Percentiles rank a stretch among this genome's conserved stretches.
Conservation (phyloP, 2,797 vertebrate genomes). For the Phataginus tetradactyla region DNA sequence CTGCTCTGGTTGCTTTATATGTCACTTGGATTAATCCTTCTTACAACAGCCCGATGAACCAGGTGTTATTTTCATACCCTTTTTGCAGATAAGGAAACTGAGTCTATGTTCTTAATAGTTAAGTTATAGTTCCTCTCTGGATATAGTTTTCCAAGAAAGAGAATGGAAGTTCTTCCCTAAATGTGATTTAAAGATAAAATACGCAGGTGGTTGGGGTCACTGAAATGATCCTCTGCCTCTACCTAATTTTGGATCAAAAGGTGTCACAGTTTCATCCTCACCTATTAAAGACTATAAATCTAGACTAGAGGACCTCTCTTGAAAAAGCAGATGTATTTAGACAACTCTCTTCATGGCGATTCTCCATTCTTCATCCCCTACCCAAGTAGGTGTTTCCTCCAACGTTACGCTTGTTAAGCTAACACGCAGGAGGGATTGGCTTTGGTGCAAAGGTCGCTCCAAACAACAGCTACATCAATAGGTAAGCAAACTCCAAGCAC, state of each 20-base stretch:
- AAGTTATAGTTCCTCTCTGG: not conserved
- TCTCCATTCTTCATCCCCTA: not conserved
- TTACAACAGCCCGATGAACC: not conserved
- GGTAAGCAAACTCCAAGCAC: not conserved
- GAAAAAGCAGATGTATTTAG: not conserved
- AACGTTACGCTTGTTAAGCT: not conserved
- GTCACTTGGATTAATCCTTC: not conserved
- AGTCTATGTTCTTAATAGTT: not conserved
- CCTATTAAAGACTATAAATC: not conserved
- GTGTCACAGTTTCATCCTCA: not conserved
- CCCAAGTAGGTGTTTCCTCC: not conserved
- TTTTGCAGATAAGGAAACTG: slow-evolving; percentile 4
- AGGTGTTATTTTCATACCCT: not conserved
- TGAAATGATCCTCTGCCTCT: not conserved
- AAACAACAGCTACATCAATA: not conserved
- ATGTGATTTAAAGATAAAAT: slow-evolving; percentile 32
- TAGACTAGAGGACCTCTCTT: not conserved
- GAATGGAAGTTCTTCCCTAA: not conserved
- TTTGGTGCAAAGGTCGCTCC: not conserved
- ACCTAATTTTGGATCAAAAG: not conserved
- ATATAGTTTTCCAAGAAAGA: not conserved
- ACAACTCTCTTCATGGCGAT: not conserved
- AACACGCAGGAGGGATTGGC: not conserved
- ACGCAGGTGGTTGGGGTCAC: not conserved
- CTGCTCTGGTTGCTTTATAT: not conserved